A percentile compares a stretch with the other conserved stretches of the same genome.
Conservation (phyloP, 92 coral and sea anemone species). For the Plumapathes pennacea region DNA sequence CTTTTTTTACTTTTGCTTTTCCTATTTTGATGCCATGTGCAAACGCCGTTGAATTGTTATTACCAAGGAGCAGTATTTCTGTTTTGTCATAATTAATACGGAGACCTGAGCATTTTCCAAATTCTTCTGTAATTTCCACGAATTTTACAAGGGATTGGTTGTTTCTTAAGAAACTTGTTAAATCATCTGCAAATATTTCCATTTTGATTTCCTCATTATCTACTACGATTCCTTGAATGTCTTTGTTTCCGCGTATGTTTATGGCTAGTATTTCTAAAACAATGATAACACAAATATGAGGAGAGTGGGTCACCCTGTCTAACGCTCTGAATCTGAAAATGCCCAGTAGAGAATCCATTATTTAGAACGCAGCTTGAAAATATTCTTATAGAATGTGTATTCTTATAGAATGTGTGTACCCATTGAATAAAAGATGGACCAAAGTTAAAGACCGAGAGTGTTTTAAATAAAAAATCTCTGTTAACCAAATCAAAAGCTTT, state of each 20-base stretch:
- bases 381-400: too few relatives aligned
- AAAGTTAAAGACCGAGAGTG: conserved; percentile 18
- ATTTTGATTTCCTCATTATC: conserved; percentile 26
- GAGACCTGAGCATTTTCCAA: conserved; percentile 18
- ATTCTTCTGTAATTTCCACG: not conserved
- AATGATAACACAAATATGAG: too few relatives aligned
- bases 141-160: conserved; percentile 1
- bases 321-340: conserved; percentile 14
- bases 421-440: conserved; percentile 20
- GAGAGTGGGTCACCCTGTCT: conserved; percentile 52
- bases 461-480: conserved; percentile 13
- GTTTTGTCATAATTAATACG: conserved; percentile 44
- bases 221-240: conserved; percentile 17
- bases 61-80: conserved; percentile 29
- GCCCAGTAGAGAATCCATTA: conserved; percentile 16
- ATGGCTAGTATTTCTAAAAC: conserved; percentile 5
- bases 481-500: conserved; percentile 33
- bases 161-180: conserved; percentile 15
- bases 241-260: conserved; percentile 10
- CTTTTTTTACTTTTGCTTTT: conserved; percentile 22
- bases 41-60: too few relatives aligned
- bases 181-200: conserved; percentile 41
- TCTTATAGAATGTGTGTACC: conserved; percentile 27
- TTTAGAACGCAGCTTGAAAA: conserved; percentile 28
- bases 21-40: too few relatives aligned